Percentiles rank a stretch among this genome's conserved stretches.
Conservation (phyloP, 2,113 vertebrate species). For the Pelmatolapia mariae region DNA sequence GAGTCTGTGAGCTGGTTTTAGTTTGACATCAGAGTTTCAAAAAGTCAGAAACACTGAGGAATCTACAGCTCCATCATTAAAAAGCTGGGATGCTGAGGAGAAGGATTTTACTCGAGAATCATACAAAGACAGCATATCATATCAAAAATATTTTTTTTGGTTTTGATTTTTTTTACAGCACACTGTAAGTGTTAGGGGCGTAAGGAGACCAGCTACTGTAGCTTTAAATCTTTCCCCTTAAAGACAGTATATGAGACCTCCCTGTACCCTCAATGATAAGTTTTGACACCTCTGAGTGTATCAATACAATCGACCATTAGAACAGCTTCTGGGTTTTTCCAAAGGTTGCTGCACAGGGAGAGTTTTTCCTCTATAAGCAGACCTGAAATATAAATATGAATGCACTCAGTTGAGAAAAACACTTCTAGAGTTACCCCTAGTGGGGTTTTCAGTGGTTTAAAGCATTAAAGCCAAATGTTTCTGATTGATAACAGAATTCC, state of each 20-base stretch:
- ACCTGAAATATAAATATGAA: neutral
- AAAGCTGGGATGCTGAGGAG: neutral
- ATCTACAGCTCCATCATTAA: neutral
- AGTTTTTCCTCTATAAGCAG: neutral
- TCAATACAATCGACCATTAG: neutral
- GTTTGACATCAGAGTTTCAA: neutral
- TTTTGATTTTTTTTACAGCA: neutral
- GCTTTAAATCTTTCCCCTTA: neutral
- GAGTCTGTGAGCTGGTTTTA: neutral
- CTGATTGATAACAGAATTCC: neutral
- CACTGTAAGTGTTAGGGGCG: neutral
- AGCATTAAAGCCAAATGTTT: neutral
- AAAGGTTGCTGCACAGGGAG: neutral
- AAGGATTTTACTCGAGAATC: neutral
- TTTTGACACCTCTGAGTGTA: neutral
- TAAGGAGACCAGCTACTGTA: neutral
- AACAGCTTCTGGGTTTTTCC: neutral
- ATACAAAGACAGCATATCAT: neutral
- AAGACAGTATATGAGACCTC: neutral
- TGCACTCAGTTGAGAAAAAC: neutral
- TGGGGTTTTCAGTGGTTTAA: neutral
- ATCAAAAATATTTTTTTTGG: neutral
- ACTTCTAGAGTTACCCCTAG: neutral
- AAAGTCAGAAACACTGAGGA: neutral
- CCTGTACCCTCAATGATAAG: neutral